Evolutionary conservation across 2,888 invertebrate species (phyloP).

Genomic region (Drosophila greeni): DNA sequence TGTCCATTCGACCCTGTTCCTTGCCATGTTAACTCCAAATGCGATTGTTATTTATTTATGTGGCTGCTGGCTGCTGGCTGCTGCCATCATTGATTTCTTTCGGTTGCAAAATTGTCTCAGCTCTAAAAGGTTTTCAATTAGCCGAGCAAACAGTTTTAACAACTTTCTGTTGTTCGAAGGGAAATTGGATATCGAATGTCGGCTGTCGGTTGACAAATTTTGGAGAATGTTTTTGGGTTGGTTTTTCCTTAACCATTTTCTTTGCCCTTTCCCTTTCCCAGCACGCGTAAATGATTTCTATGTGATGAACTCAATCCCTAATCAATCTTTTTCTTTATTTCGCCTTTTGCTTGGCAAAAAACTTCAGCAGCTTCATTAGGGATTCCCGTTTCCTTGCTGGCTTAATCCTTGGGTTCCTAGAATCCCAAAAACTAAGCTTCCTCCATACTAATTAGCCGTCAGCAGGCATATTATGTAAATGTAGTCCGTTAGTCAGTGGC

Average conservation of each 20-base stretch:
- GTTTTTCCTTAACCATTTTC: not conserved
- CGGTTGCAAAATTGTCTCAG: constrained; percentile 41
- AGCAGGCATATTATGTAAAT: constrained; percentile 49
- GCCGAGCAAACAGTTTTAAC: constrained; percentile 47
- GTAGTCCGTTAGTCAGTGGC: constrained; percentile 37
- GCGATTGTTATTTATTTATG: constrained; percentile 51
- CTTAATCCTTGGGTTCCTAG: constrained; percentile 13
- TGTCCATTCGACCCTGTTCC: constrained; percentile 32
- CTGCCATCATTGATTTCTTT: constrained; percentile 30
- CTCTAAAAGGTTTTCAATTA: constrained; percentile 48
- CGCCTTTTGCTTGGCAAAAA: constrained; percentile 1
- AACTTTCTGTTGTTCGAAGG: constrained; percentile 34
- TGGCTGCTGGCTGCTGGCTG: constrained; percentile 9
- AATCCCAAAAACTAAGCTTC: constrained; percentile 45
- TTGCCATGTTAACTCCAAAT: constrained; percentile 37
- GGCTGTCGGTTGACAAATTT: constrained; percentile 15
- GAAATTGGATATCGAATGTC: constrained; percentile 38
- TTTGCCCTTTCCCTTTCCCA: not conserved
- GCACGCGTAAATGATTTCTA: constrained; percentile 19
- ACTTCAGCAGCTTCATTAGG: constrained; percentile 37
- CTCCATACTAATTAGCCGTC: constrained; percentile 49
- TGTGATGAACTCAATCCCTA: constrained; percentile 24
- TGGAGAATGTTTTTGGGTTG: constrained; percentile 8
- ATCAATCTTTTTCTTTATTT: constrained; percentile 38
- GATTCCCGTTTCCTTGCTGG: constrained; percentile 27